A percentile compares a stretch with the other conserved stretches of the same genome.
Evolutionary conservation across 2,797 vertebrate species (phyloP).

Genomic region (Neoniphon sammara): DNA sequence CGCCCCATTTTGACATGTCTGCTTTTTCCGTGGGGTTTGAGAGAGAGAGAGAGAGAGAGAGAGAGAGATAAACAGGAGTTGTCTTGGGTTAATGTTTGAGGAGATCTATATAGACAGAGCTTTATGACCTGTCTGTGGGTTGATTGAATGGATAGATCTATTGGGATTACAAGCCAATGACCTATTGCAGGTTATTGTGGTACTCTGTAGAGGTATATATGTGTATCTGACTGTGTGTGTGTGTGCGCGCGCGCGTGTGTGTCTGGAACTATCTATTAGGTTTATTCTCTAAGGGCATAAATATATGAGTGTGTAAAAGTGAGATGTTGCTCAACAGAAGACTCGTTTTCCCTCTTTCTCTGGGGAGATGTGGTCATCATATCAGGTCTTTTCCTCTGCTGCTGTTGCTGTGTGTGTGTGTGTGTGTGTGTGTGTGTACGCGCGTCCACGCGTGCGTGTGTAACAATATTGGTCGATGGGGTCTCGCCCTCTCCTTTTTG

Average conservation of each 20-base stretch:
- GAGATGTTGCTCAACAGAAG: slow-evolving; percentile 67
- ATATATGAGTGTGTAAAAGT: slow-evolving; percentile 62
- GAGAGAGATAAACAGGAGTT: not conserved
- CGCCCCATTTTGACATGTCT: slow-evolving; percentile 6
- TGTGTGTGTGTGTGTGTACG: slow-evolving; percentile 29
- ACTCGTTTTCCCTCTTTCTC: slow-evolving; percentile 53
- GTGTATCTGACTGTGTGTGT: slow-evolving; percentile 16
- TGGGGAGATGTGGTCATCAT: slow-evolving; percentile 74
- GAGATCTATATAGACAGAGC: slow-evolving; percentile 20
- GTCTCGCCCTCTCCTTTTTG: slow-evolving; percentile 69
- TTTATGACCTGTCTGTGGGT: slow-evolving; percentile 34
- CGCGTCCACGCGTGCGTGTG: slow-evolving; percentile 17
- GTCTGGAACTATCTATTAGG: slow-evolving; percentile 42
- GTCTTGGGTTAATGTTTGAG: not conserved
- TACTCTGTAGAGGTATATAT: slow-evolving; percentile 20
- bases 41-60: slow-evolving; percentile 5
- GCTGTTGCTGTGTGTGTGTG: slow-evolving; percentile 5
- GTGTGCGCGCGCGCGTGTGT: slow-evolving; percentile 25
- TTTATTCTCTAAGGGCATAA: slow-evolving; percentile 51
- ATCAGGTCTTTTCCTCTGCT: slow-evolving; percentile 50
- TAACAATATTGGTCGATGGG: slow-evolving; percentile 60
- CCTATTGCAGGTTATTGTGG: slow-evolving; percentile 32
- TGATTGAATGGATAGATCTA: slow-evolving; percentile 48
- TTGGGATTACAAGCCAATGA: slow-evolving; percentile 44
- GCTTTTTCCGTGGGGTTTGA: not conserved